These are phyloP conservation scores for Drosophila seguyi DNA, from an alignment of 1,140 invertebrate species.

Conservation along the genomic window DNA sequence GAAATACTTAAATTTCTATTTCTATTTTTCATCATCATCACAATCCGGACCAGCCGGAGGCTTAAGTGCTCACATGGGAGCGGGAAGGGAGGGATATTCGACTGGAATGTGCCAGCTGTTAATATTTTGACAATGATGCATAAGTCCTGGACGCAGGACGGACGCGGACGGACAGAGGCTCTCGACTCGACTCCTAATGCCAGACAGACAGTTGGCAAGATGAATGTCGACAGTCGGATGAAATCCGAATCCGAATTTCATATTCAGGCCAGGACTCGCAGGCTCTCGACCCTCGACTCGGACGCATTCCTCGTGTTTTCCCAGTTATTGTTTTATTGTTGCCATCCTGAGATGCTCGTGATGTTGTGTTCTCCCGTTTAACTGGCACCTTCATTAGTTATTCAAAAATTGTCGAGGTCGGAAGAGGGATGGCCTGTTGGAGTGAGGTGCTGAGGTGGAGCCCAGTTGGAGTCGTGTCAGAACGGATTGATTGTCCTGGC, in stretches of 20 bases:
- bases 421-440: conserved; percentile 7
- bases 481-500: conserved; percentile 56
- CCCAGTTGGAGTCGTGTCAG: conserved; percentile 73
- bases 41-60: conserved; percentile 34
- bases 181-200: conserved; percentile 56
- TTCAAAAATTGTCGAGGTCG: conserved; percentile 74
- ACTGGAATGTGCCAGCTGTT: conserved; percentile 76
- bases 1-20: conserved; percentile 76
- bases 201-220: conserved; percentile 77
- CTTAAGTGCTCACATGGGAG: conserved; percentile 66
- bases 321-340: conserved; percentile 68
- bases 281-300: conserved; percentile 28
- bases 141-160: conserved; percentile 62
- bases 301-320: conserved; percentile 35
- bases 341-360: conserved; percentile 27
- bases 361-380: conserved; percentile 52
- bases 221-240: conserved; percentile 80
- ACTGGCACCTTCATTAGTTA: conserved; percentile 81
- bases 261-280: conserved; percentile 71
- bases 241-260: conserved; percentile 79
- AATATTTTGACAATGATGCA: conserved; percentile 83
- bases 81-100: neutral
- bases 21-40: conserved; percentile 74
- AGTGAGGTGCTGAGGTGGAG: conserved; percentile 14
- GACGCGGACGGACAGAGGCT: conserved; percentile 30